Evolutionary conservation across 2,797 vertebrate genomes (phyloP), one percentile per base, ranked within the genome.

Genomic region (Pseudomugil gertrudae): DNA sequence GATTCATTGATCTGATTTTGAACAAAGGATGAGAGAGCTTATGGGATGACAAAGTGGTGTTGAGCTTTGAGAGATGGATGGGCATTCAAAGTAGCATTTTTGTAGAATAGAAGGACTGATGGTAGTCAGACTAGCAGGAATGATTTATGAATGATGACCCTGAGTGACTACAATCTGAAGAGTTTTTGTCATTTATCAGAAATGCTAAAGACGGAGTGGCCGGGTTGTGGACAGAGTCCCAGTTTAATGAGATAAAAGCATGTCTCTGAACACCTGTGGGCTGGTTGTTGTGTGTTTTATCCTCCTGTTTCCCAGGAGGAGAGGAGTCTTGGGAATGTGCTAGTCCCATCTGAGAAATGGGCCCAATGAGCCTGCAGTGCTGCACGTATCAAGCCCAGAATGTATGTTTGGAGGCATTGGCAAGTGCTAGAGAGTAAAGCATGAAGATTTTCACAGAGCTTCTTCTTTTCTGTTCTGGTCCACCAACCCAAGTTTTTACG

Each of bases 371-470:
- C 40, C 17, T 19, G 40, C 19, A n/a, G 40, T 43, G 40, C 40
- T 43, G 40, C 40, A 43, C 40, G 5, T n/a, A 43, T 43, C 1
- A 5, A 43, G 40, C 40, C 17, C 40, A 1, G 68, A 19, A 5
- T 43, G 40, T 3, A 43, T 10, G 40, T n/a, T 7, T n/a, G 40
- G 36, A 43, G 17, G 40, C 36, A 78, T 62, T 47, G 68, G 78
- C 3, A 57, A 58, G 32, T 72, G 73, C 78, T 71, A 79, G 38
- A 2, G 47, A 61, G 52, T 0, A 66, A 70, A 70, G 45, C 2
- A 38, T 21, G 1, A 45, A 3, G 50, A 14, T 43, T 32, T 40
- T 11, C 32, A 29, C 21, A 19, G 38, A 40, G 24, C 1, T 69
- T 61, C 38, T 40, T 40, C 38, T 17, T 15, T 17, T 15, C n/a